Evolutionary conservation across 1,140 invertebrate genomes (phyloP).

Genomic region (Lepidurus arcticus): DNA sequence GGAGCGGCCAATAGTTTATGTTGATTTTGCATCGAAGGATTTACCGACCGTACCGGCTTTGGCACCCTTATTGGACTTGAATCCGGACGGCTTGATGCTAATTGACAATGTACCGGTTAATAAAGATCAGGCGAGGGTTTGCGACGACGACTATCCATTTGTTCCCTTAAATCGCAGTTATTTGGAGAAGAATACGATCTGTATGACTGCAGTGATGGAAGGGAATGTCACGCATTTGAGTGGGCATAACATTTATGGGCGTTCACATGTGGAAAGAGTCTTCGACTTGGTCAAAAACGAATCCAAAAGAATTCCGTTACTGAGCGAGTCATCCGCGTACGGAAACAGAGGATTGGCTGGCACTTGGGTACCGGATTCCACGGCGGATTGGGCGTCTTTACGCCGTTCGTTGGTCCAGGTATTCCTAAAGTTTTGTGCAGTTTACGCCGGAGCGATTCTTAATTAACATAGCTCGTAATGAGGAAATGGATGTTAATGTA

Average conservation of each 20-base stretch:
- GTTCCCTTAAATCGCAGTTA: background rate
- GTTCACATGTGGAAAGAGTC: constrained; percentile 13
- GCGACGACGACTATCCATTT: background rate
- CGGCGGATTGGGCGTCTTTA: constrained; percentile 32
- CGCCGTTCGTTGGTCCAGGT: constrained; percentile 33
- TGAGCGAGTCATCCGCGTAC: constrained; percentile 31
- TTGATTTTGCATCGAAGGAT: background rate
- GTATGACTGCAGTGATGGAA: constrained; percentile 24
- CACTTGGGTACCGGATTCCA: constrained; percentile 30
- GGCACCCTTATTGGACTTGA: background rate
- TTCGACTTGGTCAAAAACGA: background rate
- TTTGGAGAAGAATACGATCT: constrained; percentile 29
- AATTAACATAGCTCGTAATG: too few relatives aligned
- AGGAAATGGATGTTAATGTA: too few relatives aligned
- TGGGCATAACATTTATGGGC: constrained; percentile 34
- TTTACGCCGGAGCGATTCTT: background rate
- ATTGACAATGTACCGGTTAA: constrained; percentile 33
- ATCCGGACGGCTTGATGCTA: constrained; percentile 30
- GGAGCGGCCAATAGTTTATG: background rate
- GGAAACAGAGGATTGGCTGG: constrained; percentile 35
- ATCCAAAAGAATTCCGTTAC: background rate
- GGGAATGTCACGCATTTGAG: constrained; percentile 24
- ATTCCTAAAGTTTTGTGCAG: background rate
- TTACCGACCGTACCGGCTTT: background rate
- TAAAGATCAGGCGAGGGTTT: background rate